These are phyloP conservation scores for Aspidapion aeneum DNA, from an alignment of 2,888 invertebrate species.

Conservation along the genomic window DNA sequence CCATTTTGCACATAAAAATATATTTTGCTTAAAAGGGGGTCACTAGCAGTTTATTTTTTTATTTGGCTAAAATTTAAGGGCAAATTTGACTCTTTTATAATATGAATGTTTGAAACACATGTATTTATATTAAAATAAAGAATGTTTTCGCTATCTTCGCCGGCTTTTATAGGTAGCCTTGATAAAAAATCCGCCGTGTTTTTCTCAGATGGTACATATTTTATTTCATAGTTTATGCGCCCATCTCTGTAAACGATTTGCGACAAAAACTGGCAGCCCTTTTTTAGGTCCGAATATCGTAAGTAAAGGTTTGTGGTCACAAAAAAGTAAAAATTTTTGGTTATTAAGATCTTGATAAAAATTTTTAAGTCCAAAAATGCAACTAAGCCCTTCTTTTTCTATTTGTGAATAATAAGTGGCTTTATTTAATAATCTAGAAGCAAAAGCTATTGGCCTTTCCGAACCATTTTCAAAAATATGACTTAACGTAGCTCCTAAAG, in stretches of 20 bases:
- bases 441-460: conserved; percentile 10
- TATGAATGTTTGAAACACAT: conserved; percentile 11
- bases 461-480: conserved; percentile 6
- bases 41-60: conserved; percentile 8
- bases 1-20: conserved; percentile 14
- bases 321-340: conserved; percentile 4
- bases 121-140: conserved; percentile 4
- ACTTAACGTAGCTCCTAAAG: conserved; percentile 10
- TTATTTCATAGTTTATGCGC: conserved; percentile 7
- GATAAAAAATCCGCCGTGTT: conserved; percentile 12
- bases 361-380: neutral
- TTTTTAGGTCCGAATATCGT: conserved; percentile 7
- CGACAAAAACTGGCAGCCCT: conserved; percentile 11
- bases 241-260: conserved; percentile 13
- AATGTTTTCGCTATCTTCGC: neutral
- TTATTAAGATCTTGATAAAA: conserved; percentile 9
- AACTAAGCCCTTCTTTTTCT: neutral
- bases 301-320: conserved; percentile 7
- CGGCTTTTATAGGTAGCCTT: neutral
- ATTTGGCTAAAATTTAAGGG: conserved; percentile 11
- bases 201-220: conserved; percentile 1
- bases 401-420: too few species aligned
- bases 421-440: too few species aligned
- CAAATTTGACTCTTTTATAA: conserved; percentile 5
- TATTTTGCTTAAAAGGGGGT: conserved; percentile 15